These are phyloP conservation scores for Pelobates fuscus DNA, from an alignment of 2,113 vertebrate species.

Conservation along the genomic window DNA sequence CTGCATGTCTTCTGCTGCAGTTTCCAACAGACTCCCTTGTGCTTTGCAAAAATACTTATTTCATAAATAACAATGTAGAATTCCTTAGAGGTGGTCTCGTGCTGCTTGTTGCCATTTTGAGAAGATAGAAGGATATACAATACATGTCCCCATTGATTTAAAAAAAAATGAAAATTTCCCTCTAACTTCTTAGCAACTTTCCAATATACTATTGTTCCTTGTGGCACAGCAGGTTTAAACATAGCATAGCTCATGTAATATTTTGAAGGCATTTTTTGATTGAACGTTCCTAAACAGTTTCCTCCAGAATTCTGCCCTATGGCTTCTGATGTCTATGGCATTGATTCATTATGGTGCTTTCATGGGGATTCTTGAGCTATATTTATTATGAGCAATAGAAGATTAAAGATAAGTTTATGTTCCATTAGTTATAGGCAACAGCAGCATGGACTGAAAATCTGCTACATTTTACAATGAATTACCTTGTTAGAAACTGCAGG, in stretches of 20 bases:
- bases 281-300: not conserved
- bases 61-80: conserved; percentile 32
- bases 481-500: not conserved
- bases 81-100: conserved; percentile 11
- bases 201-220: conserved; percentile 1
- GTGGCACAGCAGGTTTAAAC: conserved; percentile 8
- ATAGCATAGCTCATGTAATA: conserved; percentile 1
- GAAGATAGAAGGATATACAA: conserved; percentile 13
- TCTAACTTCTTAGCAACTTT: not conserved
- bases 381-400: conserved; percentile 18
- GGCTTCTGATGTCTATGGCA: not conserved
- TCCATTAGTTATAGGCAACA: not conserved
- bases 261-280: conserved; percentile 23
- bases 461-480: not conserved
- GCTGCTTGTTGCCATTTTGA: conserved; percentile 28
- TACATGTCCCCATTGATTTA: conserved; percentile 11
- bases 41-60: conserved; percentile 17
- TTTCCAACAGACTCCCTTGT: not conserved
- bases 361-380: not conserved
- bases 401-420: conserved; percentile 15
- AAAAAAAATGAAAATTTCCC: not conserved
- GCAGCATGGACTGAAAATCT: not conserved
- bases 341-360: conserved; percentile 6
- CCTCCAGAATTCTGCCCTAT: not conserved
- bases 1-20: conserved; percentile 1